phyloP scores from a whole-genome alignment of 2,888 invertebrate species.

The Pachycephus smyrnensis region DNA sequence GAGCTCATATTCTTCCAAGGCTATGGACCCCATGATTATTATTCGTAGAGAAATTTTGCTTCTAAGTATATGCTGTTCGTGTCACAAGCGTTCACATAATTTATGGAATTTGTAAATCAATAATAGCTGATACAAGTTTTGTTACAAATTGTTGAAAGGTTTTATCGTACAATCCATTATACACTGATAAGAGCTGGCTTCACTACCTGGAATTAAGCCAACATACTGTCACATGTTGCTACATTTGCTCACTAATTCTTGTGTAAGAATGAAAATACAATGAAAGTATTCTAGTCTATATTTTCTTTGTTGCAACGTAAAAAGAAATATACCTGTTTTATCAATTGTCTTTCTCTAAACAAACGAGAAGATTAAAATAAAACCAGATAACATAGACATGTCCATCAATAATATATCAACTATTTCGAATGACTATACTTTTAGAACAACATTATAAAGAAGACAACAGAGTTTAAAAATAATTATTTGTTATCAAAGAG shows the following conservation, averaged over 20 bases:
- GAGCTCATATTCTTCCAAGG: conserved; percentile 82
- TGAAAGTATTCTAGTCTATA: neutral
- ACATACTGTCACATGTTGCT: neutral
- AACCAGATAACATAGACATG: too few relatives aligned
- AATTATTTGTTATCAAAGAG: neutral
- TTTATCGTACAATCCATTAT: conserved; percentile 19
- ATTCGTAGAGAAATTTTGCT: neutral
- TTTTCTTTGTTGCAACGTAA: neutral
- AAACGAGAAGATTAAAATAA: too few relatives aligned
- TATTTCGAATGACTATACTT: neutral
- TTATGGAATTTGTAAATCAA: neutral
- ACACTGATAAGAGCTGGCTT: conserved; percentile 12
- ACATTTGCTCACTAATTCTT: neutral
- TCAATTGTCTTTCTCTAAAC: neutral
- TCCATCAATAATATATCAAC: neutral
- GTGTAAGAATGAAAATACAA: neutral
- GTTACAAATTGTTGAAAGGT: neutral
- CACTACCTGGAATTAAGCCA: conserved; percentile 3
- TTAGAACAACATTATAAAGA: neutral
- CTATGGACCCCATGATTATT: conserved; percentile 69
- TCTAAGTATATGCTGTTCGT: neutral
- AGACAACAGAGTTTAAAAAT: neutral
- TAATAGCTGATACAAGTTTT: neutral
- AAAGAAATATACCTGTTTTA: neutral
- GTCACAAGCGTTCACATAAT: neutral